These are phyloP conservation scores for Portevinia maculata DNA, from an alignment of 2,888 invertebrate species.

Conservation along the genomic window DNA sequence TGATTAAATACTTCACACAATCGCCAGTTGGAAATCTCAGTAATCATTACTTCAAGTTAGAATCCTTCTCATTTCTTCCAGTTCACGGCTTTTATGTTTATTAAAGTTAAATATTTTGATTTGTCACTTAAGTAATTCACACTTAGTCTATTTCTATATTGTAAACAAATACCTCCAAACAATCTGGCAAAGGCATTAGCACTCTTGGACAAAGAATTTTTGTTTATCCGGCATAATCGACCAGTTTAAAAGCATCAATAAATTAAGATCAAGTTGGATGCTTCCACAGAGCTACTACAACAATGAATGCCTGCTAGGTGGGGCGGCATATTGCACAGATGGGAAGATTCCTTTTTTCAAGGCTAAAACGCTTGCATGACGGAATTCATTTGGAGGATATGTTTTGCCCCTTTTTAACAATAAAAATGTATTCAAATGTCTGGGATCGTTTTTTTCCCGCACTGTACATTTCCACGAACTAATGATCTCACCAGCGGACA, in stretches of 20 bases:
- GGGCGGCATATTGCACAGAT: too few relatives aligned
- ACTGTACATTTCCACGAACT: slow-evolving; percentile 43
- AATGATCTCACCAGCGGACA: slow-evolving; percentile 49
- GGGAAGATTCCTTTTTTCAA: too few relatives aligned
- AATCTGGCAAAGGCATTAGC: not conserved
- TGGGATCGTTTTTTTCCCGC: slow-evolving; percentile 5
- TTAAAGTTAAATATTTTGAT: too few relatives aligned
- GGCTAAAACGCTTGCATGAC: not conserved
- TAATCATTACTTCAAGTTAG: too few relatives aligned
- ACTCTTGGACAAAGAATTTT: not conserved
- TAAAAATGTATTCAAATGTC: not conserved
- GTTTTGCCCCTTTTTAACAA: not conserved
- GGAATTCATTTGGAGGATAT: not conserved
- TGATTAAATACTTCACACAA: too few relatives aligned
- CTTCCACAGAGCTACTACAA: not conserved
- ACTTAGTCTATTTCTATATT: too few relatives aligned
- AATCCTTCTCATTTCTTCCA: too few relatives aligned
- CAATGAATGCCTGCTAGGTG: slow-evolving; percentile 6
- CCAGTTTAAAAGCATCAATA: slow-evolving; percentile 29
- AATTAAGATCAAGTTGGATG: slow-evolving; percentile 33
- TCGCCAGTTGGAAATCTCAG: too few relatives aligned
- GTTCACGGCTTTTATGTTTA: too few relatives aligned
- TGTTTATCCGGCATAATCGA: slow-evolving; percentile 4
- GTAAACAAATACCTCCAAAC: slow-evolving; percentile 3
- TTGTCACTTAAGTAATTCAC: too few relatives aligned